A percentile compares a stretch with the other conserved stretches of the same genome.
phyloP scores from a whole-genome alignment of 64 coral and sea anemone species.

The Catalaphyllia jardinei region DNA sequence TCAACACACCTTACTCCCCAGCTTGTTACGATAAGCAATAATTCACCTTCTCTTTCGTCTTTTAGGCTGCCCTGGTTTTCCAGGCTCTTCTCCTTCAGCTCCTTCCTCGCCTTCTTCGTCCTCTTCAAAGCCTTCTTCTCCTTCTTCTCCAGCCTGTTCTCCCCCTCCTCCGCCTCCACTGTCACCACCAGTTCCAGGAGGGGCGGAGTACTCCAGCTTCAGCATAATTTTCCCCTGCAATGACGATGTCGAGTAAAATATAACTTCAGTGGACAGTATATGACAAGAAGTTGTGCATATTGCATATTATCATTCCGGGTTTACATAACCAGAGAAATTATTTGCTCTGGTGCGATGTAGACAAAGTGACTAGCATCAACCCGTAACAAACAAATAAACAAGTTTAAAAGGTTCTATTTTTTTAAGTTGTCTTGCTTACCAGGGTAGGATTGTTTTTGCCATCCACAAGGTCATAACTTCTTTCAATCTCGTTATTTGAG shows the following conservation, averaged over 20 bases:
- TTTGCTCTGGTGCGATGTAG: too few relatives aligned
- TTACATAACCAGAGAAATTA: too few relatives aligned
- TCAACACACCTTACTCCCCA: too few relatives aligned
- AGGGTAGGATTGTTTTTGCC: slow-evolving; percentile 63
- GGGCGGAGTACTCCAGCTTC: slow-evolving; percentile 42
- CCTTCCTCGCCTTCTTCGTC: slow-evolving; percentile 43
- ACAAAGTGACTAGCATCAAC: too few relatives aligned
- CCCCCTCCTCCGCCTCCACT: slow-evolving; percentile 15
- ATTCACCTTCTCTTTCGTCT: background rate
- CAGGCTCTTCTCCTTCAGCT: slow-evolving; percentile 2
- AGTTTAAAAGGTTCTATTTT: too few relatives aligned
- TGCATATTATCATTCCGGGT: too few relatives aligned
- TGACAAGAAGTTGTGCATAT: too few relatives aligned
- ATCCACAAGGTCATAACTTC: slow-evolving; percentile 57
- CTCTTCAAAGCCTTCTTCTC: slow-evolving; percentile 27
- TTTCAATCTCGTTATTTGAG: slow-evolving; percentile 44
- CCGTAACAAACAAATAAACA: too few relatives aligned
- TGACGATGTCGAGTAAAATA: background rate
- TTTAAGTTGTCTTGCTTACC: background rate
- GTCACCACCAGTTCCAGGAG: slow-evolving; percentile 36
- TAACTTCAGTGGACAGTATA: too few relatives aligned
- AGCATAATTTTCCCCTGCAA: slow-evolving; percentile 47
- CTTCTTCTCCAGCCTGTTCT: slow-evolving; percentile 13
- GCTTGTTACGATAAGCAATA: too few relatives aligned
- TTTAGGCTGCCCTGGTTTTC: slow-evolving; percentile 37